Base-by-base conservation (phyloP, 2,888 invertebrate genomes). In the Drosophila cognata region DNA sequence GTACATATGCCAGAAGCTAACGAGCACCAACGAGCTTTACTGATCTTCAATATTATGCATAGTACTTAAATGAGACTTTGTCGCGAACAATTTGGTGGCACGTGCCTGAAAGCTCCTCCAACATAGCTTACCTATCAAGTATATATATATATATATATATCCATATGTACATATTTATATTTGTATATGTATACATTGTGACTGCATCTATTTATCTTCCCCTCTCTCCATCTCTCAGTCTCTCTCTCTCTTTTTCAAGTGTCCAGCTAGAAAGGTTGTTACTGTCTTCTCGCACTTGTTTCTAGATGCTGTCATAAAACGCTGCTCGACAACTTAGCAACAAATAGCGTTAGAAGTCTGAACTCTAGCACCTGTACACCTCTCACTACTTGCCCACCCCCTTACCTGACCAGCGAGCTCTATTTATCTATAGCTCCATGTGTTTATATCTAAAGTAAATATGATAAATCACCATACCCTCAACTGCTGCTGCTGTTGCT, bases 401-500 rank as follows among this genome's bases (percentile, higher is more conserved):
- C 29, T 21, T 25, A 21, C 11, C n/a, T n/a, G 35, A 57, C 21
- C 10, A 4, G 25, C 25, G 6, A 28, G 10, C 18, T 16, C 38
- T 50, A 1, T 53, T 29, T 50, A 33, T 50, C 41, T 58, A 53
- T 64, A 35, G 56, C 75, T 51, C 38, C 43, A 33, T 51, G 31
- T 59, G 68, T 71, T 63, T 64, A 66, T 65, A 75, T 69, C 85
- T 71, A 69, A 57, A 71, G 61, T 88, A 87, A 87, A 87, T 87
- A 90, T 87, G 86, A 87, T 90, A 87, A 90, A 87, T 87, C 90
- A 86, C 74, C 90, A 75, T 67, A 60, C 69, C 69, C 80, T 69
- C 66, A 52, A 48, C 46, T 25, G 4, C 46, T 13, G 7, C 41
- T 38, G 4, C 35, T 35, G 35, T 4, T 56, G 67, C 68, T 77